Percentiles rank a stretch among this genome's conserved stretches.
These are phyloP conservation scores for Dendrolimus pini DNA, from an alignment of 2,888 invertebrate species.

Conservation along the genomic window DNA sequence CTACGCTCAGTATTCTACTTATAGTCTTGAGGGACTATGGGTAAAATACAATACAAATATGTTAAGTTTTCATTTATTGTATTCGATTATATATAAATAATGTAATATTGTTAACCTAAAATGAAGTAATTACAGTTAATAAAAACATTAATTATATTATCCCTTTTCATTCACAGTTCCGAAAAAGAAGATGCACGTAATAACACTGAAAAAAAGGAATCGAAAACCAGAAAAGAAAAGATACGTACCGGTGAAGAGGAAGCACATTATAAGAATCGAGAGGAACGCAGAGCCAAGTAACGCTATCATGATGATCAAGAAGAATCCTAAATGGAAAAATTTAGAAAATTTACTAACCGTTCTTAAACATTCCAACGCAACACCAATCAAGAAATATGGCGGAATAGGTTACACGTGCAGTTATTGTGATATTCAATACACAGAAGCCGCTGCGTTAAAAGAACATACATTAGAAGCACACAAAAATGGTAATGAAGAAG, in stretches of 20 bases:
- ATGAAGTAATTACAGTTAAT: background rate
- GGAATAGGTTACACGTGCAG: slow-evolving; percentile 35
- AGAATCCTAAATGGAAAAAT: slow-evolving; percentile 6
- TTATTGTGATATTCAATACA: slow-evolving; percentile 30
- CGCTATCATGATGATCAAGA: slow-evolving; percentile 2
- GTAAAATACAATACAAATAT: too few relatives aligned
- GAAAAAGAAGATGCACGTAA: slow-evolving; percentile 14
- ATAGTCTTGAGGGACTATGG: too few relatives aligned
- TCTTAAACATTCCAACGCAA: slow-evolving; percentile 29
- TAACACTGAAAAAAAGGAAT: slow-evolving; percentile 7
- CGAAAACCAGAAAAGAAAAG: background rate
- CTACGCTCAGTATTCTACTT: too few relatives aligned
- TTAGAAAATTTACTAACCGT: slow-evolving; percentile 20
- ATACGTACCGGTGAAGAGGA: background rate
- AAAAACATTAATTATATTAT: background rate
- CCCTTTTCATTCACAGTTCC: background rate
- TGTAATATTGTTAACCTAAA: too few relatives aligned
- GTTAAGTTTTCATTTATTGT: too few relatives aligned
- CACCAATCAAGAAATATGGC: slow-evolving; percentile 31
- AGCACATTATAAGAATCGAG: background rate
- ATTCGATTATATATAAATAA: too few relatives aligned
- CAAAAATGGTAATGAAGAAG: slow-evolving; percentile 15
- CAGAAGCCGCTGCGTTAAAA: slow-evolving; percentile 27
- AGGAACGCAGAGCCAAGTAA: background rate
- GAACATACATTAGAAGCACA: slow-evolving; percentile 26